These are phyloP conservation scores for Heteromormyrus szaboi DNA, from an alignment of 2,797 vertebrate species.

Conservation along the genomic window DNA sequence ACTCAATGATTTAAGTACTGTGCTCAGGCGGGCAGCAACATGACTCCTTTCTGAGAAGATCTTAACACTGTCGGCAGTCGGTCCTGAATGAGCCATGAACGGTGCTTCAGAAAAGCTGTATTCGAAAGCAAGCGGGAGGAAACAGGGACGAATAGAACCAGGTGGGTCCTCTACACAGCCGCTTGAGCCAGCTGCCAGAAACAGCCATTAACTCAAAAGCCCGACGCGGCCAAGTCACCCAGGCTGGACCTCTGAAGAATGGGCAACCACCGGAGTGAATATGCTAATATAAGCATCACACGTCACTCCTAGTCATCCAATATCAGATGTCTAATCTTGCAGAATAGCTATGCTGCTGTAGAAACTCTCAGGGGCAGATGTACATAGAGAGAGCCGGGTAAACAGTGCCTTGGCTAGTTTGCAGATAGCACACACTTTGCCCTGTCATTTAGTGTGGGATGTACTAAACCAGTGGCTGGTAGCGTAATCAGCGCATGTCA, in stretches of 20 bases:
- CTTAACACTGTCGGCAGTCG: neutral
- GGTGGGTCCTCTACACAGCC: neutral
- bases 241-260: neutral
- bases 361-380: neutral
- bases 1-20: neutral
- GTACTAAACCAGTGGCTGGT: neutral
- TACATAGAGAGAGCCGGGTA: neutral
- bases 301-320: neutral
- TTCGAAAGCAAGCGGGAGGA: neutral
- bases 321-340: neutral
- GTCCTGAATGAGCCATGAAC: neutral
- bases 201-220: neutral
- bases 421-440: neutral
- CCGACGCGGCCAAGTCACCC: neutral
- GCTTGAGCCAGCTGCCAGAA: neutral
- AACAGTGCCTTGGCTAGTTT: neutral
- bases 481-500: neutral
- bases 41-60: neutral
- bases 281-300: neutral
- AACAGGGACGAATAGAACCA: neutral
- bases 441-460: neutral
- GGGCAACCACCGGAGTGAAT: neutral
- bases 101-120: neutral
- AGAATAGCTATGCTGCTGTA: neutral
- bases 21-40: neutral